Evolutionary conservation across 2,797 vertebrate species (phyloP), one percentile per base, ranked within the genome.

Genomic region (Naso thynnoides): DNA sequence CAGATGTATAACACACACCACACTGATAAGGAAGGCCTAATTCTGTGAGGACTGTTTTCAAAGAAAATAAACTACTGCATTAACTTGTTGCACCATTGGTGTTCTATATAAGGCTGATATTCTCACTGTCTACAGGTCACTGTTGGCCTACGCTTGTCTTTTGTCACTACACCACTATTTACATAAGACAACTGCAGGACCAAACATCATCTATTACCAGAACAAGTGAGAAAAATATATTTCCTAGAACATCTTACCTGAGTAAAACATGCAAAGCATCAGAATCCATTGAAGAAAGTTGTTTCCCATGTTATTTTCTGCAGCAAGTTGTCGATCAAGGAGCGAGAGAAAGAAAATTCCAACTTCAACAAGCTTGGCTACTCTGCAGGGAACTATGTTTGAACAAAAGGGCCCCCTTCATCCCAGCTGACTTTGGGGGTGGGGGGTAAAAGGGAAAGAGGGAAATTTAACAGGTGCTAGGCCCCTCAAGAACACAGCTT

Each of bases 361-460:
- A 73, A 89, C 89, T 91, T 86, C 77, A 71, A 86, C 87, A 85
- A 93, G 89, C 94, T 90, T 90, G 87, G 94, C 93, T 93, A 94
- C 95, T 86, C 90, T 82, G 89, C 90, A 92, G 92, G 92, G 91
- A 93, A 92, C 90, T 88, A 91, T 92, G 93, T 78, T 78, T 76
- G 89, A 81, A 94, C 92, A 94, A 94, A 94, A 93, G 93, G 90
- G 86, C 91, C 90, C 84, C 86, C 88, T 89, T 88, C 88, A 79
- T 89, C 92, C 89, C 88, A 92, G 90, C 89, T 88, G 89, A 91
- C 90, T 91, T 85, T 88, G 89, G 84, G 89, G 87, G 88, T 82
- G 85, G 86, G 86, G 81, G 83, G 83, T 69, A 68, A 79, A 83
- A 69, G 79, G 82, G 86, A 76, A 82, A 85, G 87, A 86, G 86